Conservation (phyloP, 2,113 vertebrate species). For the Caranx ignobilis region DNA sequence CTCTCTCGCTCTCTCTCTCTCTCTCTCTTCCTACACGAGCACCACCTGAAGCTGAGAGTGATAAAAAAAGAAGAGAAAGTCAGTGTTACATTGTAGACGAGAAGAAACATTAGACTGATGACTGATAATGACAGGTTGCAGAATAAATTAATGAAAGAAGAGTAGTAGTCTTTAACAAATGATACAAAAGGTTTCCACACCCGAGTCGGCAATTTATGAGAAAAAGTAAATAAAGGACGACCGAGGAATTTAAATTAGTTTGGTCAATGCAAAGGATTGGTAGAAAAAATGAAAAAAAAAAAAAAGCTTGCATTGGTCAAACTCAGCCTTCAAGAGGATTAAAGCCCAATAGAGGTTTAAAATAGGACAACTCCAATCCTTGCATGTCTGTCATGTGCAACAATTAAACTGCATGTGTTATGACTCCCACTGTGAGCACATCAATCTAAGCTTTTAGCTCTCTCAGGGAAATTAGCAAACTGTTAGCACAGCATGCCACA, state of each 20-base stretch:
- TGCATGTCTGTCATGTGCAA: not conserved
- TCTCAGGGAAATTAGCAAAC: slow-evolving; percentile 34
- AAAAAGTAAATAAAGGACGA: not conserved
- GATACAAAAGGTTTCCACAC: not conserved
- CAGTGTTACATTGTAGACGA: not conserved
- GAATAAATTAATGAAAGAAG: not conserved
- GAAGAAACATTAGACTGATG: not conserved
- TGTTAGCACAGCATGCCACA: slow-evolving; percentile 42
- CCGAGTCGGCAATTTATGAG: not conserved
- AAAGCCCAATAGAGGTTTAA: not conserved
- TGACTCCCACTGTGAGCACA: slow-evolving; percentile 14
- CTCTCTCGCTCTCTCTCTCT: slow-evolving; percentile 49
- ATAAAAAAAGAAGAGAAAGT: slow-evolving; percentile 30
- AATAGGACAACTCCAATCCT: not conserved
- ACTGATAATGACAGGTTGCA: not conserved
- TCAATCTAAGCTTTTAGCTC: slow-evolving; percentile 34
- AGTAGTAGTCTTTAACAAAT: not conserved
- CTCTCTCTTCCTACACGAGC: slow-evolving; percentile 88
- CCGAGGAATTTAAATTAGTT: not conserved
- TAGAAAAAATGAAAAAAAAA: slow-evolving; percentile 10
- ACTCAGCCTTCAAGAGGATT: not conserved
- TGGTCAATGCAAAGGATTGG: not conserved
- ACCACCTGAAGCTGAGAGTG: slow-evolving; percentile 87
- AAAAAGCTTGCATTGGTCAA: not conserved
- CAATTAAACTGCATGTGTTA: slow-evolving; percentile 26